Evolutionary conservation across 2,113 vertebrate genomes (phyloP), one percentile per base, ranked within the genome.

Genomic region (Hemibagrus wyckioides): DNA sequence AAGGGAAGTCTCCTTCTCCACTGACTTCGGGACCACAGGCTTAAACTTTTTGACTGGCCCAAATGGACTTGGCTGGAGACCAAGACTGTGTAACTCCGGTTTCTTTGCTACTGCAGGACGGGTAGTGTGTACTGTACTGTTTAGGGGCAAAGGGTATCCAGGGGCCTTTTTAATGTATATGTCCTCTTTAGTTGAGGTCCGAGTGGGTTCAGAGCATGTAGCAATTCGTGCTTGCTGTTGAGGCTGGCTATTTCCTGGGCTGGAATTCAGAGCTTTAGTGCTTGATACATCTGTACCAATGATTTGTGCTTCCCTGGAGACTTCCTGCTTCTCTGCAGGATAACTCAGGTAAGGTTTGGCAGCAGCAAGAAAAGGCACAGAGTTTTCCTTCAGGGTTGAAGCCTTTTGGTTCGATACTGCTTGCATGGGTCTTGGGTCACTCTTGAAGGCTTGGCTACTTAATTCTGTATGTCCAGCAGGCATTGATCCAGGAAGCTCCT

Each of bases 11-110:
- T 99, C 97, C 91, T 96, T 97, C 19, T 96, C 96, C 77, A 95
- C 57, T 1, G 96, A 95, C 91, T 92, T 97, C 88, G 94, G 95
- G 84, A 96, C 48, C 1, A 99, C 92, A 2, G 97, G 96, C 69
- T 92, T 96, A 92, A 99, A 97, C 90, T 96, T 99, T 88, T 96
- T 97, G 89, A 98, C 95, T 14, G 97, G 97, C 54, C 98, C 98
- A 13, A 99, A 99, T 86, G 97, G 89, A 57, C 82, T 89, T 67
- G 91, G 81, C 56, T 86, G 79, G 39, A 71, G 79, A 19, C 33
- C 82, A 9, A 88, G 69, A 73, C 90, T 86, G 81, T 90, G 56
- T 30, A 85, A 75, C n/a, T 92, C 92, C 39, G 86, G 84, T 80
- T 91, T 92, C 25, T 61, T 87, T 23, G 89, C 77, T 56, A 89